Percentiles rank a stretch among this genome's conserved stretches.
Conservation (phyloP, 92 coral and sea anemone species). For the Phenganax stokvisi region DNA sequence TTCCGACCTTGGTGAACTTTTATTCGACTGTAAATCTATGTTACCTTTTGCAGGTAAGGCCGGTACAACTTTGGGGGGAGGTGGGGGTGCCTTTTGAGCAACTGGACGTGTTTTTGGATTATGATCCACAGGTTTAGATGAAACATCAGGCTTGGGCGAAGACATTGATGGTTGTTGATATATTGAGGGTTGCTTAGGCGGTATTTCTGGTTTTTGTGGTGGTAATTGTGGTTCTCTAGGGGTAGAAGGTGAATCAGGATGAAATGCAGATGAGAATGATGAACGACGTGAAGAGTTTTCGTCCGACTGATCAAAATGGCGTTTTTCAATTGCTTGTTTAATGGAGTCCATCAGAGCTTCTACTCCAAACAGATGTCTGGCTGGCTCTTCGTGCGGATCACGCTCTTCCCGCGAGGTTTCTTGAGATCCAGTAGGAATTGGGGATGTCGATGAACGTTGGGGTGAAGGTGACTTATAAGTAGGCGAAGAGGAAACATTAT, state of each 20-base stretch:
- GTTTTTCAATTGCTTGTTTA: constrained; percentile 31
- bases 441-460: not conserved
- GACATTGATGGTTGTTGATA: not conserved
- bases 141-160: not conserved
- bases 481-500: constrained; percentile 6
- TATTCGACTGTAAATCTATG: constrained; percentile 28
- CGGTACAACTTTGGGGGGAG: not conserved
- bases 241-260: constrained; percentile 19
- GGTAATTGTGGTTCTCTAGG: not conserved
- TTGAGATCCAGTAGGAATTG: not conserved
- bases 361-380: constrained; percentile 24
- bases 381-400: constrained; percentile 6
- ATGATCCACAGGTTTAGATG: constrained; percentile 1
- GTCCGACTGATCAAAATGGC: constrained; percentile 28
- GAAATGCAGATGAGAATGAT: constrained; percentile 29
- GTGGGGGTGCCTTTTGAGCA: not conserved
- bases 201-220: constrained; percentile 11
- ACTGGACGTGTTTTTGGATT: not conserved
- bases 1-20: constrained; percentile 52
- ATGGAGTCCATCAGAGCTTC: constrained; percentile 37
- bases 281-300: constrained; percentile 29
- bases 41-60: not conserved
- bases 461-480: constrained; percentile 14
- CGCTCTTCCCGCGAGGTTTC: not conserved
- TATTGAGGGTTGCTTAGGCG: not conserved